Evolutionary conservation across 2,888 invertebrate species (phyloP).

Genomic region (Hetaerina titia): DNA sequence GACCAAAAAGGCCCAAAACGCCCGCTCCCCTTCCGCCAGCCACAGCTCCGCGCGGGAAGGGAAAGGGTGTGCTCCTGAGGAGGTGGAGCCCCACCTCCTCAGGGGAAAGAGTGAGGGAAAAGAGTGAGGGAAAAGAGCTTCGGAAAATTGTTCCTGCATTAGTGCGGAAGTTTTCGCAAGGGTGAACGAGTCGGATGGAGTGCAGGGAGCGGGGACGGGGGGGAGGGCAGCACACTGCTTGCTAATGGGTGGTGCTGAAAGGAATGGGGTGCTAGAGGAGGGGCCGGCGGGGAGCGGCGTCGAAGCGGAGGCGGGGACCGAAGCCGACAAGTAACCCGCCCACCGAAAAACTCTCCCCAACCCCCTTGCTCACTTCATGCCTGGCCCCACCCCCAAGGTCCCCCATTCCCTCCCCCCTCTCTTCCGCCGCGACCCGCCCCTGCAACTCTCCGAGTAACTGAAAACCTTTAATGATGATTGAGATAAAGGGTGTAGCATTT

Average conservation of each 20-base stretch:
- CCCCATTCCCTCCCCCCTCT: not conserved
- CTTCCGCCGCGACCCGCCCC: not conserved
- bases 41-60: not conserved
- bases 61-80: not conserved
- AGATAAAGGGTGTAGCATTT: conserved; percentile 54
- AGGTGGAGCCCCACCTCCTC: too few species aligned
- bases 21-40: too few species aligned
- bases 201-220: not conserved
- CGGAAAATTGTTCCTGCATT: conserved; percentile 59
- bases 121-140: not conserved
- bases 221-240: not conserved
- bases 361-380: not conserved
- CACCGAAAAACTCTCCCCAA: not conserved
- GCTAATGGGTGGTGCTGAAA: conserved; percentile 46
- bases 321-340: not conserved
- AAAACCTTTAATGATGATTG: conserved; percentile 63
- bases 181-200: not conserved
- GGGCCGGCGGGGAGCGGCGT: not conserved
- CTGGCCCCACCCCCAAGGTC: not conserved
- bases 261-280: not conserved
- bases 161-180: conserved; percentile 40
- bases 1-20: not conserved
- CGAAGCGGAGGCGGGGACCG: not conserved
- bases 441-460: not conserved
- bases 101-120: not conserved